Conservation (phyloP, 2,797 vertebrate genomes). For the Pseudochaenichthys georgianus region DNA sequence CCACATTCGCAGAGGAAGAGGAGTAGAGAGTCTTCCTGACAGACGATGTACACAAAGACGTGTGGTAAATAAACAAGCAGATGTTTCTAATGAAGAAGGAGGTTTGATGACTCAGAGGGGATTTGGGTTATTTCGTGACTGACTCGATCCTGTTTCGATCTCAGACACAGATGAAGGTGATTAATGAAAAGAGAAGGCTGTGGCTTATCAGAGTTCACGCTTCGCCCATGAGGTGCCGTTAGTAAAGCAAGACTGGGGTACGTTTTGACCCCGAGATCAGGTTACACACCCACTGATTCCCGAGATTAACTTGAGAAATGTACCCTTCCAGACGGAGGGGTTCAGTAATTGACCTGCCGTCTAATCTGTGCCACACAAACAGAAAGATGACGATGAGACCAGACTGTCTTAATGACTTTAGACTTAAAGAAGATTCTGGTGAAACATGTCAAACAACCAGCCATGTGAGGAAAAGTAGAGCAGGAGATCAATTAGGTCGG, state of each 20-base stretch:
- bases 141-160: slow-evolving; percentile 36
- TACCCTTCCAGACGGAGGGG: slow-evolving; percentile 4
- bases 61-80: slow-evolving; percentile 71
- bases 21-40: slow-evolving; percentile 53
- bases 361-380: slow-evolving; percentile 16
- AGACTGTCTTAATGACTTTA: slow-evolving; percentile 31
- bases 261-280: slow-evolving; percentile 33
- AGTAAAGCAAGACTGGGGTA: slow-evolving; percentile 4
- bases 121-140: slow-evolving; percentile 61
- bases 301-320: slow-evolving; percentile 41
- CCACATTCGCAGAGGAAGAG: slow-evolving; percentile 17
- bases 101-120: slow-evolving; percentile 64
- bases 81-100: slow-evolving; percentile 75
- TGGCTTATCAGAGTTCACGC: slow-evolving; percentile 28
- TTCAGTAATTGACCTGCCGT: slow-evolving; percentile 18
- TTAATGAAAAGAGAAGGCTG: slow-evolving; percentile 54
- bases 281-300: slow-evolving; percentile 17
- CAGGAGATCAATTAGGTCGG: background rate
- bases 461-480: background rate
- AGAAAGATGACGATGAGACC: slow-evolving; percentile 13
- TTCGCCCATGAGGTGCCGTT: slow-evolving; percentile 3
- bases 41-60: slow-evolving; percentile 44
- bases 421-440: slow-evolving; percentile 8
- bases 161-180: slow-evolving; percentile 65
- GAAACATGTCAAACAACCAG: background rate